Evolutionary conservation across 2,113 vertebrate genomes (phyloP), one percentile per base, ranked within the genome.

Genomic region (Mus pahari): DNA sequence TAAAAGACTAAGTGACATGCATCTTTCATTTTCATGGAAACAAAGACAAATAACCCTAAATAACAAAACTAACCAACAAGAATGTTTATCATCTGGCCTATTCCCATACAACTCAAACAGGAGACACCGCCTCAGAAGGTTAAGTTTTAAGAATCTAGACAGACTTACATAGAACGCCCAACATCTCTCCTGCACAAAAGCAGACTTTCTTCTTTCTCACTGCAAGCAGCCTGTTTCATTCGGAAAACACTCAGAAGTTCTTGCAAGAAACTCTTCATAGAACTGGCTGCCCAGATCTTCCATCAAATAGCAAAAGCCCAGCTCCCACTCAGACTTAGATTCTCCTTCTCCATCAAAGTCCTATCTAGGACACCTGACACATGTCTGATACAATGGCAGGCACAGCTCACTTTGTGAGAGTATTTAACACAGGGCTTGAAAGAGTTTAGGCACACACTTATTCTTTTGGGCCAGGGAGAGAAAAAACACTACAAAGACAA

Each of bases 311-410:
- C 39, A 91, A 96, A 89, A 90, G 90, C 88, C 42, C 71, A 50
- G 86, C 92, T 79, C 94, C 89, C 91, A 86, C 90, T 79, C 78
- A 62, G 50, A 93, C 90, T 94, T 83, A 96, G 93, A 86, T 97
- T 96, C 92, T 94, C 93, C 79, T 96, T 93, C 96, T 86, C 84
- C 96, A 84, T 92, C 96, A 96, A 90, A 96, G 89, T 89, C 92
- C 74, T 92, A 87, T 96, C 87, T 92, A 96, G 97, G 96, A 91
- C 93, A 96, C 94, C 92, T 93, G 89, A 89, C 66, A 92, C 92
- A 93, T 89, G 92, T 95, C 93, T 91, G 96, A 81, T 71, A 68
- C 93, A 96, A 92, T 82, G 86, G 90, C 84, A 89, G 73, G 33
- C 79, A 86, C 92, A 31, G 78, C 96, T 89, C 93, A 91, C 90